These are phyloP conservation scores for Carassius gibelio DNA, from an alignment of 2,113 vertebrate species.

Conservation along the genomic window DNA sequence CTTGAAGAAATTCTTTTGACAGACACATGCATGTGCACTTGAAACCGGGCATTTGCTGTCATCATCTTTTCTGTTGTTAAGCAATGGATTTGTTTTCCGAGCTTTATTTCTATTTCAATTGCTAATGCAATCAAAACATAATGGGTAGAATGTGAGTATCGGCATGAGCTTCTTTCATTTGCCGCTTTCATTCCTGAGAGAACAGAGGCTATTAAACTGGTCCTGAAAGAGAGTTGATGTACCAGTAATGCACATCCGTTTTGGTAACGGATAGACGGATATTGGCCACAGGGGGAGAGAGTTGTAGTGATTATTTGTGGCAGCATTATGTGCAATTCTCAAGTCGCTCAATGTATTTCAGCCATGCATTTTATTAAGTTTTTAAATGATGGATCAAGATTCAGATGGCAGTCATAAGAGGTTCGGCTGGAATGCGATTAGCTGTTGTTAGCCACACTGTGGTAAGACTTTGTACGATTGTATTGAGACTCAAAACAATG, in stretches of 20 bases:
- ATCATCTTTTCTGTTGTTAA: constrained; percentile 1
- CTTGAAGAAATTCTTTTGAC: constrained; percentile 23
- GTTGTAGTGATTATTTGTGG: constrained; percentile 14
- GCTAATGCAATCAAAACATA: constrained; percentile 68
- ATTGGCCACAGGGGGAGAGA: not conserved
- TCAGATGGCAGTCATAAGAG: not conserved
- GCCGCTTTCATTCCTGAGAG: constrained; percentile 52
- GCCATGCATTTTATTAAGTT: constrained; percentile 8
- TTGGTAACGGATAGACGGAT: not conserved
- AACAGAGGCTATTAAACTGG: constrained; percentile 47
- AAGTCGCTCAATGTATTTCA: constrained; percentile 19
- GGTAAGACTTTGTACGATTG: not conserved
- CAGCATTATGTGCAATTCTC: not conserved
- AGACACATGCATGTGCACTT: not conserved
- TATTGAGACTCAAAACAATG: not conserved
- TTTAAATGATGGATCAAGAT: not conserved
- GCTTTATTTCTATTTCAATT: constrained; percentile 62
- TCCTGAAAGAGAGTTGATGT: constrained; percentile 29
- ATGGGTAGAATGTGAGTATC: constrained; percentile 57
- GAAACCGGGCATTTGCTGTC: constrained; percentile 4
- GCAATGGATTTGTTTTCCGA: not conserved
- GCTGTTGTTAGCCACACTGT: not conserved
- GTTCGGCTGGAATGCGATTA: not conserved
- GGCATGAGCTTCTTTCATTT: constrained; percentile 41
- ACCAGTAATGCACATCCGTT: constrained; percentile 4